These are phyloP conservation scores for Dolichopus griseipennis DNA, from an alignment of 2,888 invertebrate species.

Conservation along the genomic window DNA sequence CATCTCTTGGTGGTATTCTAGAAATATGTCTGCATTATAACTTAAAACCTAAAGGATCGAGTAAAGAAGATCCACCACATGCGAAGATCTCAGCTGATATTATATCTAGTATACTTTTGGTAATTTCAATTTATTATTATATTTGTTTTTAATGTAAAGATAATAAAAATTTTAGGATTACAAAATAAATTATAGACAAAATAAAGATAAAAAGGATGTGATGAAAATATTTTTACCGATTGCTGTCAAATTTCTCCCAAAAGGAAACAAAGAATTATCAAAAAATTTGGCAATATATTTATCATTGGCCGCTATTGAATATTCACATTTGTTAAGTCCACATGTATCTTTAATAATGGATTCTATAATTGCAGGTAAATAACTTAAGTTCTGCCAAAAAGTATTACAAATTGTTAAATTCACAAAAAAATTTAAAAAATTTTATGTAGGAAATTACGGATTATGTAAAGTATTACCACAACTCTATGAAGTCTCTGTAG, in stretches of 20 bases:
- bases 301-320: conserved; percentile 84
- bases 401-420: neutral
- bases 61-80: conserved; percentile 88
- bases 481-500: conserved; percentile 79
- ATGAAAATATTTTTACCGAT: conserved; percentile 65
- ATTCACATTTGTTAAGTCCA: conserved; percentile 73
- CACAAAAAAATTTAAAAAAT: neutral
- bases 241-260: conserved; percentile 83
- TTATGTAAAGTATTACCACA: conserved; percentile 81
- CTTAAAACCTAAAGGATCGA: conserved; percentile 58
- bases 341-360: conserved; percentile 86
- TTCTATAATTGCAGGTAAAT: conserved; percentile 72
- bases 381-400: conserved; percentile 44
- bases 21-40: conserved; percentile 85
- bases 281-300: conserved; percentile 86
- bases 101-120: conserved; percentile 88
- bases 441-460: conserved; percentile 70
- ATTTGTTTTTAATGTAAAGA: too few relatives aligned
- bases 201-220: conserved; percentile 53
- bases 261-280: conserved; percentile 81
- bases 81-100: conserved; percentile 94
- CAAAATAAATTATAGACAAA: conserved; percentile 32
- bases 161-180: neutral
- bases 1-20: conserved; percentile 70
- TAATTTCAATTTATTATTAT: conserved; percentile 36